Base-by-base conservation (phyloP, 1,140 invertebrate genomes). In the Drosophila gunungcola region DNA sequence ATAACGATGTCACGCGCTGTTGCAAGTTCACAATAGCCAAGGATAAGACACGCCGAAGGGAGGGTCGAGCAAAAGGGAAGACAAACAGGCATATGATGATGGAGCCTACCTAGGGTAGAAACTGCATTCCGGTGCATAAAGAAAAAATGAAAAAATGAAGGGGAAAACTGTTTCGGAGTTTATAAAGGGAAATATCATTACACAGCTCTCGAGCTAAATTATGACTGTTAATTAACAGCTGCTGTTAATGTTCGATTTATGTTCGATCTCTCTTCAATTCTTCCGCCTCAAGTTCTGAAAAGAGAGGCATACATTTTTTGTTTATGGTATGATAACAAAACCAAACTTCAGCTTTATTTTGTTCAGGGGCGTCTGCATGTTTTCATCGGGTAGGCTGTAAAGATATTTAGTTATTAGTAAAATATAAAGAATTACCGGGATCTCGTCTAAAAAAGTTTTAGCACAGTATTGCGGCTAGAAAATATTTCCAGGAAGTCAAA, bases 1-100 rank as follows among this genome's bases (percentile, higher is more conserved):
- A 68, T 76, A 89, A 79, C 79, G 74, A 86, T 86, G 83, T 86
- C 83, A 88, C 84, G 83, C 83, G 83, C 84, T 73, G 83, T 73
- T 86, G 77, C 70, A 81, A 78, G 64, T 62, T 51, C 45, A 79
- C 78, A 73, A 63, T 54, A 61, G 49, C 53, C 56, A 43, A 53
- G 41, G 51, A 64, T 41, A 32, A 48, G 16, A 51, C 43, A 57
- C 56, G 34, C 48, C 34, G 48, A 43, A 54, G 56, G 27, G 34
- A 65, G 38, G 57, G 38, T 36, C 16, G 38, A 46, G 42, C 39
- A 21, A 32, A 41, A 34, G 51, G 38, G 48, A 36, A 56, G 38
- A 27, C 21, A 25, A 38, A 13, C 16, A 54, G 45, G 42, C 73
- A 62, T 51, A 63, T 54, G 54, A 63, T 54, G 54, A 48, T 53